A percentile compares a stretch with the other conserved stretches of the same genome.
Conservation (phyloP, 2,113 vertebrate genomes). For the Zapornia atra region DNA sequence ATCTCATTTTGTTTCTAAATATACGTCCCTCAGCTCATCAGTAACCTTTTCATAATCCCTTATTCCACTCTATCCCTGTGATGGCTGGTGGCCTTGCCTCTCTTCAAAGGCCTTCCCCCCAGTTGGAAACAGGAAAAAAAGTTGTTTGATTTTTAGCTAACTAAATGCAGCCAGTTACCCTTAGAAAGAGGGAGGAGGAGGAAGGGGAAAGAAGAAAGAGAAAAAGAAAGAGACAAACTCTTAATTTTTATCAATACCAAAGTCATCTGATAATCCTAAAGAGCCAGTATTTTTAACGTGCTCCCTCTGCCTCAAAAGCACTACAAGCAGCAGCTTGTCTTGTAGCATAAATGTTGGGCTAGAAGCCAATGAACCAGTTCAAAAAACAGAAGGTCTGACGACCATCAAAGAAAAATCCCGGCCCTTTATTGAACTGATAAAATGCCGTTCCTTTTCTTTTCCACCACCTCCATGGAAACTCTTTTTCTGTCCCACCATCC, state of each 20-base stretch:
- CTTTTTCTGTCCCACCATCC: not conserved
- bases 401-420: not conserved
- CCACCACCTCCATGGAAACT: constrained; percentile 29
- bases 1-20: constrained; percentile 7
- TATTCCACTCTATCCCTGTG: not conserved
- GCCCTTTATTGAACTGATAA: constrained; percentile 6
- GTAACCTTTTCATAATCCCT: not conserved
- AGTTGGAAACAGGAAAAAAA: constrained; percentile 18
- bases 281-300: not conserved
- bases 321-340: not conserved
- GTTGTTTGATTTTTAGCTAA: not conserved
- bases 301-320: not conserved
- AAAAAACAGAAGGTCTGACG: constrained; percentile 35
- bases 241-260: not conserved
- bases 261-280: not conserved
- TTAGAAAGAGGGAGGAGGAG: not conserved
- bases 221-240: not conserved
- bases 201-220: not conserved
- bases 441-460: not conserved
- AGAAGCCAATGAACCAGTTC: constrained; percentile 18
- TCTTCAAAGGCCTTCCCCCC: constrained; percentile 23
- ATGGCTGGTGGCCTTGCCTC: not conserved
- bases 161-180: not conserved
- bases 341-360: not conserved
- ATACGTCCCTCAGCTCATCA: not conserved